Evolutionary conservation across 1,140 invertebrate genomes (phyloP).

Genomic region (Apis dorsata): DNA sequence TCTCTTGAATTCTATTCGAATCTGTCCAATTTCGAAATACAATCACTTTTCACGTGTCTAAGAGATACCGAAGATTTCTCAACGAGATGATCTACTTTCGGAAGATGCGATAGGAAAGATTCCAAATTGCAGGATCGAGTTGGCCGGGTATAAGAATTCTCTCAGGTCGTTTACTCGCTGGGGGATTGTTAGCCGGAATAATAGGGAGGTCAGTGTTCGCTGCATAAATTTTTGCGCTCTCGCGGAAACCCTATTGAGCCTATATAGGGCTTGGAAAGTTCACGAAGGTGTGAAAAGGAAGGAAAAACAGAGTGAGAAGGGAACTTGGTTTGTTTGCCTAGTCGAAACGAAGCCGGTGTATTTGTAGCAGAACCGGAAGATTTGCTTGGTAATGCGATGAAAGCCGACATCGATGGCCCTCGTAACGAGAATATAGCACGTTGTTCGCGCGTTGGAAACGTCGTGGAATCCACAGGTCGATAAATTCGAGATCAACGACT

Average conservation of each 20-base stretch:
- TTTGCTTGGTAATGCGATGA: not conserved
- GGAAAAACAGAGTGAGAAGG: not conserved
- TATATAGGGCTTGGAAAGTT: not conserved
- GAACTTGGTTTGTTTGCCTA: not conserved
- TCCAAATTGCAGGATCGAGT: not conserved
- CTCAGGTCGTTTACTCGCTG: not conserved
- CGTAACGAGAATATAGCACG: not conserved
- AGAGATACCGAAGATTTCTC: not conserved
- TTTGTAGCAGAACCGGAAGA: not conserved
- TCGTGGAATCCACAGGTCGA: constrained; percentile 8
- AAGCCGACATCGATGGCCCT: not conserved
- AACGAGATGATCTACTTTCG: not conserved
- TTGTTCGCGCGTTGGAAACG: not conserved
- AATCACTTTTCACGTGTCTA: not conserved
- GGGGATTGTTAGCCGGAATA: not conserved
- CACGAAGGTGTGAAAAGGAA: not conserved
- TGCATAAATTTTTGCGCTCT: constrained; percentile 27
- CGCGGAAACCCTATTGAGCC: constrained; percentile 32
- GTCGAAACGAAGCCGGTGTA: not conserved
- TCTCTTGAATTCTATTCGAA: not conserved
- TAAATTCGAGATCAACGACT: constrained; percentile 20
- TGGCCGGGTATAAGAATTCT: not conserved
- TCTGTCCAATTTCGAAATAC: not conserved
- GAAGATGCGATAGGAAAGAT: constrained; percentile 13
- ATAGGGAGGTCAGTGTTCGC: constrained; percentile 35